Evolutionary conservation across 1,140 invertebrate genomes (phyloP).

Genomic region (Lepidostoma basale): DNA sequence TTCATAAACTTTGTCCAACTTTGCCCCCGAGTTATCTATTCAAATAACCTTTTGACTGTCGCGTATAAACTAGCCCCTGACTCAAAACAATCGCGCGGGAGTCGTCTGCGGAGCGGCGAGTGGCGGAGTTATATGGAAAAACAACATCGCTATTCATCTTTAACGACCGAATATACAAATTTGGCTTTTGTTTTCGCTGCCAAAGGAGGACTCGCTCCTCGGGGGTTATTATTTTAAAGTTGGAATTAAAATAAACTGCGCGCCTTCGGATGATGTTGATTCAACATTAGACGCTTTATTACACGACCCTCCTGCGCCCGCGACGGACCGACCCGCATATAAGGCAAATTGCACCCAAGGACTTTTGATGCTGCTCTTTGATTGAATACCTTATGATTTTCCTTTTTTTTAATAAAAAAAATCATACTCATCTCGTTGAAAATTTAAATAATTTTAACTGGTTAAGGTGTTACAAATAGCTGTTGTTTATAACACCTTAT

Average conservation of each 20-base stretch:
- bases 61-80: constrained; percentile 4
- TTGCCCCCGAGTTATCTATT: constrained; percentile 2
- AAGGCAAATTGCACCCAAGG: too few relatives aligned
- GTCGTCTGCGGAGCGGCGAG: background rate
- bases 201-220: background rate
- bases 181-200: constrained; percentile 21
- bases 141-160: constrained; percentile 22
- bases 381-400: too few relatives aligned
- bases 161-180: constrained; percentile 32
- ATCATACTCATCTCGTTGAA: too few relatives aligned
- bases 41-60: constrained; percentile 23
- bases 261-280: constrained; percentile 44
- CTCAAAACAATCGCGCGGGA: background rate
- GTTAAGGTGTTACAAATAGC: too few relatives aligned
- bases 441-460: too few relatives aligned
- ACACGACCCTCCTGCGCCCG: constrained; percentile 29
- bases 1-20: constrained; percentile 7
- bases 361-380: too few relatives aligned
- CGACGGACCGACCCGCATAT: too few relatives aligned
- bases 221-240: constrained; percentile 40
- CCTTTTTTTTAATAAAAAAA: too few relatives aligned
- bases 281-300: constrained; percentile 44
- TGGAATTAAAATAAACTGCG: constrained; percentile 43
- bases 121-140: constrained; percentile 22
- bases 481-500: too few relatives aligned